Evolutionary conservation across 2,113 vertebrate genomes (phyloP).

Genomic region (Trichomycterus rosablanca): DNA sequence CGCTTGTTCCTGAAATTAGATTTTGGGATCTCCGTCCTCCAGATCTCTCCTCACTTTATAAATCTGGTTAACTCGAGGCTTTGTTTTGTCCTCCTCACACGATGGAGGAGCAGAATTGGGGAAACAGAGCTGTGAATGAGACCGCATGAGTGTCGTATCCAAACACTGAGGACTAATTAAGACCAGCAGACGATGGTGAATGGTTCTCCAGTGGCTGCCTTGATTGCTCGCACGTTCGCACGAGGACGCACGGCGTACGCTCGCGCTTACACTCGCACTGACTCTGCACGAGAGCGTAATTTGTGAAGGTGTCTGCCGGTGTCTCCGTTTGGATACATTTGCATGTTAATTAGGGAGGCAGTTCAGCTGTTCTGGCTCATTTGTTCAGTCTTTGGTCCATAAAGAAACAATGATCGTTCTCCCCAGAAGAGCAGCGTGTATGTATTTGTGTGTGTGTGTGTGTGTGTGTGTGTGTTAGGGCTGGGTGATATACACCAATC

Average conservation of each 20-base stretch:
- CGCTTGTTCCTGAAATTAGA: constrained; percentile 34
- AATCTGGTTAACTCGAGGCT: constrained; percentile 34
- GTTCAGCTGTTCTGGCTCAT: constrained; percentile 60
- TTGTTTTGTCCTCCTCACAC: constrained; percentile 22
- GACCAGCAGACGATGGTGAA: constrained; percentile 57
- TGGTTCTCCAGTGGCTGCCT: constrained; percentile 59
- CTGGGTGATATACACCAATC: neutral
- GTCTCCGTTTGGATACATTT: constrained; percentile 47
- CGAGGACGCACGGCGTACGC: neutral
- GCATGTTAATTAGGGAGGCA: constrained; percentile 50
- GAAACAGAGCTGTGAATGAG: constrained; percentile 26
- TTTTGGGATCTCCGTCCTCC: constrained; percentile 15
- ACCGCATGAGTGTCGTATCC: constrained; percentile 22
- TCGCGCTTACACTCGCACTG: neutral
- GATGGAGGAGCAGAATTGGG: constrained; percentile 4
- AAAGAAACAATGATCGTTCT: constrained; percentile 60
- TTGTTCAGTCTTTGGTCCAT: constrained; percentile 59
- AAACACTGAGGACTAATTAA: constrained; percentile 64
- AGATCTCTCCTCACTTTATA: constrained; percentile 31
- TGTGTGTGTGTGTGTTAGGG: neutral
- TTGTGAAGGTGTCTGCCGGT: constrained; percentile 42
- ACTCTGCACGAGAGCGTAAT: constrained; percentile 22
- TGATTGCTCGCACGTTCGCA: constrained; percentile 42
- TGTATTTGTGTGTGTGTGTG: constrained; percentile 49
- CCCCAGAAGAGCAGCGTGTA: constrained; percentile 45